Base-by-base conservation (phyloP, 2,888 invertebrate genomes). In the Aporophyla nigra region DNA sequence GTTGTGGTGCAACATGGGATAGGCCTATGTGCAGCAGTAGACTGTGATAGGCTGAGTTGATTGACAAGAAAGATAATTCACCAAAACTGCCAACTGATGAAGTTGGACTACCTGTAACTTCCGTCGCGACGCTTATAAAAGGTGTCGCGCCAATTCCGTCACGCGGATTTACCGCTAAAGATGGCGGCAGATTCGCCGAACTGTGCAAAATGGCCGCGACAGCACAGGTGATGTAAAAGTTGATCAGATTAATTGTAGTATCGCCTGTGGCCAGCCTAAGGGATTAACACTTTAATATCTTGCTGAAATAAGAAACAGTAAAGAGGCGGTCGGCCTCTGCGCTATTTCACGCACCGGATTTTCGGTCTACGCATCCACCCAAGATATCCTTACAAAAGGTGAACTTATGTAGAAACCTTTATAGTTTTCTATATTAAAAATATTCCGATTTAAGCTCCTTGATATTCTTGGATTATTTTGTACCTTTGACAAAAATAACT, bases 241-340 rank as follows among this genome's bases (percentile, higher is more conserved):
- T n/a, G 59, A 46, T 74, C 27, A 77, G 27, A 24, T 77, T 65
- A 46, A 21, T 16, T 46, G 14, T 27, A 14, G n/a, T 16, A 0
- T 40, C 14, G 33, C 24, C 43, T 72, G 43, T 51, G n/a, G 62
- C 2, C 27, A 62, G 40, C 14, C 12, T 62, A 74, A 61, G 24
- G 54, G 49, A 24, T 67, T 67, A 54, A 56, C 21, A 58, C 49
- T 76, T 75, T 27, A 33, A 67, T 82, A 69, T 69, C 19, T 58
- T 54, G 14, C 53, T 49, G 69, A 69, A 78, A 33, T 33, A 1
- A 33, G 33, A 33, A 33, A 33, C 33, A 33, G 33, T 33, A 33
- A 33, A 33, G 33, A 33, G 33, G 33, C 33, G 53, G 54, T 59
- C 68, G 12, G 14, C 5, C 40, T 58, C 14, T 53, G 65, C 10